Base-by-base conservation (phyloP, 1,140 invertebrate genomes). In the Oryctes rhinoceros region DNA sequence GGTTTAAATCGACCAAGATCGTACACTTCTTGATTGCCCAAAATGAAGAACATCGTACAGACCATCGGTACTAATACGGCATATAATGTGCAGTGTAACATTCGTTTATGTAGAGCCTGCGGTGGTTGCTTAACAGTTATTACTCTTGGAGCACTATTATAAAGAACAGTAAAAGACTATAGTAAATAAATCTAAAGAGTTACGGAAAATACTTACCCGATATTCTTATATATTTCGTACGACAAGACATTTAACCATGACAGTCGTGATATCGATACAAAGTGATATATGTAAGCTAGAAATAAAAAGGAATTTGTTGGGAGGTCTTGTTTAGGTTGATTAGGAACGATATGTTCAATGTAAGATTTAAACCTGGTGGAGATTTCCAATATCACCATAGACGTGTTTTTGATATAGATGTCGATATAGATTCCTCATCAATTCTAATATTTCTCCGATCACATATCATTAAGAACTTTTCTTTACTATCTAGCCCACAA, bases 231-330 rank as follows among this genome's bases (percentile, higher is more conserved):
- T 59, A 59, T 59, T 59, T 59, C 53, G 15, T 18, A 59, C 6
- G 53, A 59, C 5, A 59, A 59, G 15, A 59, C 53, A 59, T 59
- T 59, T 18, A 59, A 59, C 53, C 53, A 59, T 59, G 53, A 59
- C 18, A 59, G 18, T 59, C 53, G 15, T 59, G 53, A 59, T n/a
- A 59, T 59, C 15, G 15, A 4, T 7, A 59, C n/a, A 15, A 59
- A 59, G 15, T 18, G 18, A 59, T 59, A 59, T n/a, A 59, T 59
- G 18, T 59, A 59, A 59, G 53, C 53, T 59, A 18, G 13, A 59
- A 59, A 44, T 44, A 44, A 44, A 44, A 30, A 30, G 24, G 5
- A 10, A 44, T 44, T 10, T 44, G 9, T 44, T 44, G 9, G 9
- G 5, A 53, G 11, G 49, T 44, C 9, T 44, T 44, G 5, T 44